A percentile compares a stretch with the other conserved stretches of the same genome.
phyloP scores from a whole-genome alignment of 2,888 invertebrate species.

The Cephonodes hylas region DNA sequence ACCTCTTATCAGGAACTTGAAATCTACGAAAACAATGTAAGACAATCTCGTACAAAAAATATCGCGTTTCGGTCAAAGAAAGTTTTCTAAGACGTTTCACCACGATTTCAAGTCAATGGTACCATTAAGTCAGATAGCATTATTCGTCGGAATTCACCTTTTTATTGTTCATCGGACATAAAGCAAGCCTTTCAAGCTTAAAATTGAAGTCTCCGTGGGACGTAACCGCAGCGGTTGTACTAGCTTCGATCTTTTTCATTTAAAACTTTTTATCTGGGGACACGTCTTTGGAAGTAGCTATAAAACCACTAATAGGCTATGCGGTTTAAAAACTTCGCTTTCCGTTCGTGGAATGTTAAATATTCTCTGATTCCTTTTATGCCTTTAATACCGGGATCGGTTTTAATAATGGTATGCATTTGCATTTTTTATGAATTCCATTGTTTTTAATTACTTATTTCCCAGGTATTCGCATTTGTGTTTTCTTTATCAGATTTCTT shows the following conservation, averaged over 20 bases:
- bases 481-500: not conserved
- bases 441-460: too few relatives aligned
- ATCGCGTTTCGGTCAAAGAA: conserved; percentile 3
- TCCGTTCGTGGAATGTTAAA: conserved; percentile 25
- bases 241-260: conserved; percentile 49
- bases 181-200: conserved; percentile 31
- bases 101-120: conserved; percentile 33
- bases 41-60: not conserved
- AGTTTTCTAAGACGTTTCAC: conserved; percentile 14
- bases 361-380: conserved; percentile 13
- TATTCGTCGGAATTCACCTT: conserved; percentile 27
- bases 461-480: too few relatives aligned
- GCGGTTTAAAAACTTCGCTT: conserved; percentile 58
- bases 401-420: not conserved
- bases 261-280: conserved; percentile 49
- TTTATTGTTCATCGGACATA: conserved; percentile 29
- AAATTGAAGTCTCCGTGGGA: conserved; percentile 30
- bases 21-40: not conserved
- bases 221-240: conserved; percentile 43
- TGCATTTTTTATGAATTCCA: not conserved
- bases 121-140: conserved; percentile 26
- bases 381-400: not conserved
- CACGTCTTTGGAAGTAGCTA: conserved; percentile 55
- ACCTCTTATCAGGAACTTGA: not conserved
- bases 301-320: conserved; percentile 68